phyloP scores from a whole-genome alignment of 2,888 invertebrate genomes.

The Pediacus dermestoides region DNA sequence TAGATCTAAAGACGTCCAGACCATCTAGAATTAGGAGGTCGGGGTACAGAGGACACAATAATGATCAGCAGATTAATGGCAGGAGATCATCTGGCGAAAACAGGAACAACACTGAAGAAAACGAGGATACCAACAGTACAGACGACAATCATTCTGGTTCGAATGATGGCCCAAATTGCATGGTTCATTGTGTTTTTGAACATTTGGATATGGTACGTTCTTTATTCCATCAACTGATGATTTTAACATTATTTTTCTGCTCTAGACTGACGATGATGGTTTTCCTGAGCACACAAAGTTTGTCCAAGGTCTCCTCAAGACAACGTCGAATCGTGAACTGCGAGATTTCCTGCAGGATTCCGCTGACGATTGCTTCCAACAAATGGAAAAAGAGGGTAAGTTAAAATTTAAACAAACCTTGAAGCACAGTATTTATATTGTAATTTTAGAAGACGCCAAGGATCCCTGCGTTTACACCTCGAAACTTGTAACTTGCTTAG shows the following conservation, averaged over 20 bases:
- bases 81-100: too few species aligned
- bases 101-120: slow-evolving; percentile 13
- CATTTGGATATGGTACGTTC: slow-evolving; percentile 64
- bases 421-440: slow-evolving; percentile 1
- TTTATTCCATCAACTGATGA: too few species aligned
- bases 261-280: slow-evolving; percentile 58
- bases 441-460: slow-evolving; percentile 54
- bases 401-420: slow-evolving; percentile 6
- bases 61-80: too few species aligned
- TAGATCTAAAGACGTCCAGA: too few species aligned
- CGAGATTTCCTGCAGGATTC: slow-evolving; percentile 68
- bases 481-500: slow-evolving; percentile 62
- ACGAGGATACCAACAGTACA: slow-evolving; percentile 8
- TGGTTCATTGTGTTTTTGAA: slow-evolving; percentile 67
- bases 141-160: slow-evolving; percentile 6
- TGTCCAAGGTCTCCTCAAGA: slow-evolving; percentile 59
- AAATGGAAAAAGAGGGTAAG: slow-evolving; percentile 28
- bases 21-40: too few species aligned
- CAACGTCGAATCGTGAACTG: slow-evolving; percentile 61
- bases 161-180: slow-evolving; percentile 46
- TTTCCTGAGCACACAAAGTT: slow-evolving; percentile 65
- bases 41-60: too few species aligned
- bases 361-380: slow-evolving; percentile 67
- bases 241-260: slow-evolving; percentile 14
- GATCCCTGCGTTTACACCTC: slow-evolving; percentile 66